Conservation (phyloP, 2,888 invertebrate genomes). For the Keiferia lycopersicella region DNA sequence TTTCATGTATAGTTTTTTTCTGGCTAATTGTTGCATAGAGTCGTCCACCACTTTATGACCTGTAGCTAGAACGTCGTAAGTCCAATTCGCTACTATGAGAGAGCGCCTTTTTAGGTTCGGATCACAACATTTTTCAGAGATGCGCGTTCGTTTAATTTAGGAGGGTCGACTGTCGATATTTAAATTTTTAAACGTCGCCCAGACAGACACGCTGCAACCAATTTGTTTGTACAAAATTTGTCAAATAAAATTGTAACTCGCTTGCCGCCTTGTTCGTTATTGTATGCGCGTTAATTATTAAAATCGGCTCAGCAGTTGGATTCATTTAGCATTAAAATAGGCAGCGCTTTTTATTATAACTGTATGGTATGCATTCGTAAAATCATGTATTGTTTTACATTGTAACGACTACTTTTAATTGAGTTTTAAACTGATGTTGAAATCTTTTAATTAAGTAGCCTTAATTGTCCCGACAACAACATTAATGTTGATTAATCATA, state of each 20-base stretch:
- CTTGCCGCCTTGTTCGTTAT: constrained; percentile 33
- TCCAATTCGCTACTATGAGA: constrained; percentile 35
- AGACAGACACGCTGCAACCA: constrained; percentile 58
- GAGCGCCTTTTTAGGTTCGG: constrained; percentile 42
- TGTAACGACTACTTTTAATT: not conserved
- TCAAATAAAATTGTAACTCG: constrained; percentile 50
- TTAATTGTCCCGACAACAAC: not conserved
- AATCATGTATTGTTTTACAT: not conserved
- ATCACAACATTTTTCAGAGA: constrained; percentile 59
- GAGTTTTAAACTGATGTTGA: not conserved
- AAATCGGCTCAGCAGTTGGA: constrained; percentile 13
- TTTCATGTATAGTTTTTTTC: not conserved
- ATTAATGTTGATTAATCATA: constrained; percentile 4
- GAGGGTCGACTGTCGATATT: constrained; percentile 72
- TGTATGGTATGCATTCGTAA: constrained; percentile 3
- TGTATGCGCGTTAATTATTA: constrained; percentile 19
- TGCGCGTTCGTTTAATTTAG: constrained; percentile 64
- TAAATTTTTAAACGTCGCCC: constrained; percentile 74
- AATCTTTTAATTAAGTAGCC: not conserved
- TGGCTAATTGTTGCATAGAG: constrained; percentile 38
- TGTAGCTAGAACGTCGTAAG: constrained; percentile 45
- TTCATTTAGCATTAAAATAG: constrained; percentile 16
- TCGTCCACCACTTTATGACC: constrained; percentile 34
- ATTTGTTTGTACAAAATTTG: constrained; percentile 72
- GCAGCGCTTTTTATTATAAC: not conserved